Conservation (phyloP, 1,140 invertebrate species). For the Bacillus rossius region DNA sequence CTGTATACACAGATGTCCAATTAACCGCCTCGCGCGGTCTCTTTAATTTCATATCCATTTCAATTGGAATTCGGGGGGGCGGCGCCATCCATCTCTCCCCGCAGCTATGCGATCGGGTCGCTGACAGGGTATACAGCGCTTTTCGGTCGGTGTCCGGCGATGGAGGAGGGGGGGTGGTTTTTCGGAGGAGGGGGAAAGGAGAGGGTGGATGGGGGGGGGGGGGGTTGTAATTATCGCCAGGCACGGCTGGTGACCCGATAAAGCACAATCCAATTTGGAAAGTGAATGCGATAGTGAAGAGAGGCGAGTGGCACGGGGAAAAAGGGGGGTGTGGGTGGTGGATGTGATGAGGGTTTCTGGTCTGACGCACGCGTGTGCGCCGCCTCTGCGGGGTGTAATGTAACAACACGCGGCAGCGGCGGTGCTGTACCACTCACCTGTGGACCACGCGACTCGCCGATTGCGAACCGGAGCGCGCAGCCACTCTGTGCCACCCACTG, state of each 20-base stretch:
- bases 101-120: background rate
- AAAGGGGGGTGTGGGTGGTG: background rate
- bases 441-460: no score
- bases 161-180: background rate
- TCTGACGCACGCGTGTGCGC: background rate
- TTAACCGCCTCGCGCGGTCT: conserved; percentile 5
- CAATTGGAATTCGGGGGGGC: conserved; percentile 8
- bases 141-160: background rate
- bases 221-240: conserved; percentile 11
- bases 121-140: conserved; percentile 8
- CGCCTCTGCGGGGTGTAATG: background rate
- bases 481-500: no score
- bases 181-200: background rate
- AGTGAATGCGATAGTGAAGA: conserved; percentile 5
- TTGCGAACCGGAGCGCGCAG: no score
- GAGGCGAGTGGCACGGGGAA: no score
- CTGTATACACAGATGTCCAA: conserved; percentile 13
- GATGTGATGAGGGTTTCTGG: background rate
- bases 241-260: conserved; percentile 4
- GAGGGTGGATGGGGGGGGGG: conserved; percentile 1
- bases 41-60: conserved; percentile 14
- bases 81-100: conserved; percentile 5
- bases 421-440: background rate
- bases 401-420: background rate
- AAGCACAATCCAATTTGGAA: conserved; percentile 12